These are phyloP conservation scores for Cynodonichthys magdalenae DNA, from an alignment of 2,797 vertebrate genomes.

Conservation along the genomic window DNA sequence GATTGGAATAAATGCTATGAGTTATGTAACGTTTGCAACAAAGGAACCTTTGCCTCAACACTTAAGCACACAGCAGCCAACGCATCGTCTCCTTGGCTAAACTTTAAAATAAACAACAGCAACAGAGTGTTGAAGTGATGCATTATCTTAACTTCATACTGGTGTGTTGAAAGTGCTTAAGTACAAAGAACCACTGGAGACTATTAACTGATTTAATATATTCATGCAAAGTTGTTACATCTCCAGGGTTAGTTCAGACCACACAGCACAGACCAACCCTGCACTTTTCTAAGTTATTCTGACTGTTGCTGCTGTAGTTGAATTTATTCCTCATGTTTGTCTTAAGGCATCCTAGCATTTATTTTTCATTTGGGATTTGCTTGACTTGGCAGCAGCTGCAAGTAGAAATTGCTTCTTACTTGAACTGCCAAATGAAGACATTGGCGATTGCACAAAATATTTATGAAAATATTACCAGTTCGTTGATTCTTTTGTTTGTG, in stretches of 20 bases:
- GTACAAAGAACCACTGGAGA: slow-evolving; percentile 54
- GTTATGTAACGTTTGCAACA: slow-evolving; percentile 43
- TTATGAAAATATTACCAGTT: slow-evolving; percentile 34
- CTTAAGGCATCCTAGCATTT: slow-evolving; percentile 17
- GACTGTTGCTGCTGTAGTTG: slow-evolving; percentile 52
- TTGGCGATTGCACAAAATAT: slow-evolving; percentile 31
- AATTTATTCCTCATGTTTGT: slow-evolving; percentile 38
- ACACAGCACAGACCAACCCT: slow-evolving; percentile 41
- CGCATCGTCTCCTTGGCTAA: slow-evolving; percentile 35
- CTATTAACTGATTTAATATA: slow-evolving; percentile 39
- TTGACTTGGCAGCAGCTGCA: slow-evolving; percentile 54
- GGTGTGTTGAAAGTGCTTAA: slow-evolving; percentile 51
- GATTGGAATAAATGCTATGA: slow-evolving; percentile 16
- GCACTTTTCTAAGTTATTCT: slow-evolving; percentile 64
- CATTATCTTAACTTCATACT: slow-evolving; percentile 39
- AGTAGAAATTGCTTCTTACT: slow-evolving; percentile 55
- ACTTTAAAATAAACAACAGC: slow-evolving; percentile 63
- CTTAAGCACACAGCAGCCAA: slow-evolving; percentile 18
- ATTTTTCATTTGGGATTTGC: slow-evolving; percentile 35
- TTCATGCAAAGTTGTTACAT: slow-evolving; percentile 48
- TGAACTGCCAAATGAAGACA: slow-evolving; percentile 34
- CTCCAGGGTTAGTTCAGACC: slow-evolving; percentile 49
- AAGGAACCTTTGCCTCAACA: slow-evolving; percentile 40
- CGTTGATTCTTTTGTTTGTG: slow-evolving; percentile 51
- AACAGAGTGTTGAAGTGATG: slow-evolving; percentile 47